Conservation (phyloP, 92 coral and sea anemone species). For the Desmophyllum pertusum region DNA sequence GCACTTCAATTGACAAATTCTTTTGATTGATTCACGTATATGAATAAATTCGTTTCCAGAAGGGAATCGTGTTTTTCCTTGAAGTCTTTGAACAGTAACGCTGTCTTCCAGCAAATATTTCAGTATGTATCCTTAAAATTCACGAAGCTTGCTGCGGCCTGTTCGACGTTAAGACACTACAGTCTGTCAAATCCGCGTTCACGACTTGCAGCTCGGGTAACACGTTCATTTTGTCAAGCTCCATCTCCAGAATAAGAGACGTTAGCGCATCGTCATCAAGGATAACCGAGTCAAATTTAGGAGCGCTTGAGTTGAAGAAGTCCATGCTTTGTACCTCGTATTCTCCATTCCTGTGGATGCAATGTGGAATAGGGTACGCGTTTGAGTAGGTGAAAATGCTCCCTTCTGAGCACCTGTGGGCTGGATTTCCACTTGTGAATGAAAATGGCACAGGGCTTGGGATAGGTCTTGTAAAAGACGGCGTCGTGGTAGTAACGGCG, state of each 20-base stretch:
- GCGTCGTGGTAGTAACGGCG: conserved; percentile 44
- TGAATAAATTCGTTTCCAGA: conserved; percentile 14
- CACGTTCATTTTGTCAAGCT: conserved; percentile 59
- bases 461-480: conserved; percentile 46
- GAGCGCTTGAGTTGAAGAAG: not conserved
- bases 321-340: conserved; percentile 6
- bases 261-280: conserved; percentile 73
- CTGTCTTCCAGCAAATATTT: conserved; percentile 11
- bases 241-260: conserved; percentile 66
- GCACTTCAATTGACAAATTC: not conserved
- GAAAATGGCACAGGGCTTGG: conserved; percentile 45
- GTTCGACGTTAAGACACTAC: conserved; percentile 7
- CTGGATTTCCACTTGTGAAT: conserved; percentile 11
- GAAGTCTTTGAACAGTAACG: conserved; percentile 10
- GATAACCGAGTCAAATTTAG: conserved; percentile 52
- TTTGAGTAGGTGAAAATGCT: conserved; percentile 38
- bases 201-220: conserved; percentile 72
- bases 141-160: not conserved
- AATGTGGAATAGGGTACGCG: conserved; percentile 50
- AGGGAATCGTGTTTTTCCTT: not conserved
- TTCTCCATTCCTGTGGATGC: conserved; percentile 29
- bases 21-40: not conserved
- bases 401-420: conserved; percentile 35
- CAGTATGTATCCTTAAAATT: not conserved
- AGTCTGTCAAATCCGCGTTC: conserved; percentile 40